Evolutionary conservation across 35 echinoderm and acorn worm species (phyloP).

Genomic region (Ptychodera flava): DNA sequence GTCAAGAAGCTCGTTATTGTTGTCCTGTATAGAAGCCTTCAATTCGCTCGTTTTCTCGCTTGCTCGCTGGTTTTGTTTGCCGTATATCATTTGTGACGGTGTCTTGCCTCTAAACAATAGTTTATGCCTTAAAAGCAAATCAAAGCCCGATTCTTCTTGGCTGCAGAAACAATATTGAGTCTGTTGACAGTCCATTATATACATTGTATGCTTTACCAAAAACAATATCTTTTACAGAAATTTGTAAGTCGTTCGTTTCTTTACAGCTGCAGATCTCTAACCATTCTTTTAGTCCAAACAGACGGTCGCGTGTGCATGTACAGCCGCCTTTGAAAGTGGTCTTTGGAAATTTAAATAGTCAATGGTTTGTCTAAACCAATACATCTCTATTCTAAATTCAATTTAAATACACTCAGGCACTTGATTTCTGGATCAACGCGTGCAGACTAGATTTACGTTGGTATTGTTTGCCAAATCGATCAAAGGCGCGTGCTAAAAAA

Average conservation of each 20-base stretch:
- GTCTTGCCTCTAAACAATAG: neutral
- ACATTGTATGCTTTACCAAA: neutral
- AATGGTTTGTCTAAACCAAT: neutral
- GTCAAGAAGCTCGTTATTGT: neutral
- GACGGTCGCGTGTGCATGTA: neutral
- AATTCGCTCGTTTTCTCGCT: neutral
- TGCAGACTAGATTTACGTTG: no score
- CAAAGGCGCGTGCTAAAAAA: no score
- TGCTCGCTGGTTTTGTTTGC: neutral
- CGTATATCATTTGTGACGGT: neutral
- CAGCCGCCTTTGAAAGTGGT: neutral
- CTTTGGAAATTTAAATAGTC: neutral
- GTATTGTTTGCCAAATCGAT: no score
- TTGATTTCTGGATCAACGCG: neutral
- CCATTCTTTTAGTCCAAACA: no score
- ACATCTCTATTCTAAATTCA: neutral
- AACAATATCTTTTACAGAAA: neutral
- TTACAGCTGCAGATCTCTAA: neutral
- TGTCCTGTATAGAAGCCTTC: neutral
- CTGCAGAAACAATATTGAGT: no score
- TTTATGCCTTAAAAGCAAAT: neutral
- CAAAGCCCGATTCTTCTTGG: neutral
- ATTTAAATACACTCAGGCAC: neutral
- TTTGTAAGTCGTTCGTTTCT: neutral
- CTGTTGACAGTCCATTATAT: neutral